Evolutionary conservation across 2,797 vertebrate species (phyloP).

Genomic region (Pangasius djambal): DNA sequence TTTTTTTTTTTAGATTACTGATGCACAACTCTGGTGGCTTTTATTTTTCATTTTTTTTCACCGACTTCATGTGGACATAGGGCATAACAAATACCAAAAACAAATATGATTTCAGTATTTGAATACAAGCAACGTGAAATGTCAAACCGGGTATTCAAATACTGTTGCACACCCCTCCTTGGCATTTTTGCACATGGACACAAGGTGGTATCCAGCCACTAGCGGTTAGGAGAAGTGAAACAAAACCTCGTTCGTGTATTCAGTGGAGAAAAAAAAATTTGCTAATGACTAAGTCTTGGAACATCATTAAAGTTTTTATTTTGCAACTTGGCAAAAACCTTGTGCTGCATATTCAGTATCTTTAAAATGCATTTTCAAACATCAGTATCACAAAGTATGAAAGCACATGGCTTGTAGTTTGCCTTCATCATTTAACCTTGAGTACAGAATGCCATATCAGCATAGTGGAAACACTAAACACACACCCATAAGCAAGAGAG

Average conservation of each 20-base stretch:
- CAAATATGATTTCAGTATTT: neutral
- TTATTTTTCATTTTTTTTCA: neutral
- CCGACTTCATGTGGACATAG: neutral
- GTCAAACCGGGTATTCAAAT: neutral
- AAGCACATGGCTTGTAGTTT: slow-evolving; percentile 48
- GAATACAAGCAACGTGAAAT: neutral
- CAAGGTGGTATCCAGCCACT: neutral
- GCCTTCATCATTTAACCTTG: slow-evolving; percentile 58
- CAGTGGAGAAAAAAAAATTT: neutral
- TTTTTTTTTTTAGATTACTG: neutral
- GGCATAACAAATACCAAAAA: neutral
- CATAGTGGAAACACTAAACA: slow-evolving; percentile 47
- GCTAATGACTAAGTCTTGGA: slow-evolving; percentile 16
- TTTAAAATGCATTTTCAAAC: slow-evolving; percentile 9
- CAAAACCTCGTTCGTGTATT: neutral
- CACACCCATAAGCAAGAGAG: neutral
- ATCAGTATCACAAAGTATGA: slow-evolving; percentile 27
- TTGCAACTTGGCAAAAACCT: neutral
- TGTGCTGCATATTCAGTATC: neutral
- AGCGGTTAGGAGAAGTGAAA: neutral
- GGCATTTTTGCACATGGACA: neutral
- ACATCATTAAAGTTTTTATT: neutral
- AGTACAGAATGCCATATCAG: slow-evolving; percentile 57
- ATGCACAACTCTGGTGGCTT: neutral
- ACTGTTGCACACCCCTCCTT: neutral